phyloP scores from a whole-genome alignment of 2,797 vertebrate species.

The Poecilia velifera region DNA sequence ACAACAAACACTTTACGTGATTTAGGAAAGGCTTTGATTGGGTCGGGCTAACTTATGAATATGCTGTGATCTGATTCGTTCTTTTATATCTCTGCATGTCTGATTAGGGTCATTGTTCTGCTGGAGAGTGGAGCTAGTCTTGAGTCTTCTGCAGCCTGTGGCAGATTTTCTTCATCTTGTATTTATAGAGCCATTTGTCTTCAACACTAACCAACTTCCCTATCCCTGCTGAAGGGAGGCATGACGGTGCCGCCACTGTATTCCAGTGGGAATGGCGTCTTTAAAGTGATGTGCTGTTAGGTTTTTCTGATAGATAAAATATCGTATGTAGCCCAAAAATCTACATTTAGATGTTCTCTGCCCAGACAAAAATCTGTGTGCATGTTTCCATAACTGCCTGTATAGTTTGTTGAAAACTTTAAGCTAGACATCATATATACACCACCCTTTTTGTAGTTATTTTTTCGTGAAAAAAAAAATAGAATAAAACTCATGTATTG shows the following conservation, averaged over 20 bases:
- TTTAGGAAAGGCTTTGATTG: not conserved
- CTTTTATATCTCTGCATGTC: not conserved
- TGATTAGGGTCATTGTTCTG: not conserved
- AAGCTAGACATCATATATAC: not conserved
- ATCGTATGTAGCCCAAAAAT: not conserved
- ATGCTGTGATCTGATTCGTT: not conserved
- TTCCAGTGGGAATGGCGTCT: not conserved
- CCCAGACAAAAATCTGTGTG: not conserved
- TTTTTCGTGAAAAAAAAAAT: not conserved
- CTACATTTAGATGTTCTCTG: not conserved
- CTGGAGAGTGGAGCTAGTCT: not conserved
- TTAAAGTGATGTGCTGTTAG: not conserved
- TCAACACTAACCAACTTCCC: not conserved
- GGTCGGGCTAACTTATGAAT: not conserved
- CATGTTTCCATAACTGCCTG: not conserved
- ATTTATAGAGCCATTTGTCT: not conserved
- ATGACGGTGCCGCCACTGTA: not conserved
- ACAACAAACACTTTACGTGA: not conserved
- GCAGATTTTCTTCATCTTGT: not conserved
- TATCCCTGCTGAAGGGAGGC: not conserved
- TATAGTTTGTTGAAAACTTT: not conserved
- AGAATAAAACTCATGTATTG: not conserved
- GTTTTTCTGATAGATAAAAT: not conserved
- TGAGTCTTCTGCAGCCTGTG: not conserved
- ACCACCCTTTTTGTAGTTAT: not conserved